Conservation (phyloP, 2,797 vertebrate species). For the Atherinosoma microstoma region DNA sequence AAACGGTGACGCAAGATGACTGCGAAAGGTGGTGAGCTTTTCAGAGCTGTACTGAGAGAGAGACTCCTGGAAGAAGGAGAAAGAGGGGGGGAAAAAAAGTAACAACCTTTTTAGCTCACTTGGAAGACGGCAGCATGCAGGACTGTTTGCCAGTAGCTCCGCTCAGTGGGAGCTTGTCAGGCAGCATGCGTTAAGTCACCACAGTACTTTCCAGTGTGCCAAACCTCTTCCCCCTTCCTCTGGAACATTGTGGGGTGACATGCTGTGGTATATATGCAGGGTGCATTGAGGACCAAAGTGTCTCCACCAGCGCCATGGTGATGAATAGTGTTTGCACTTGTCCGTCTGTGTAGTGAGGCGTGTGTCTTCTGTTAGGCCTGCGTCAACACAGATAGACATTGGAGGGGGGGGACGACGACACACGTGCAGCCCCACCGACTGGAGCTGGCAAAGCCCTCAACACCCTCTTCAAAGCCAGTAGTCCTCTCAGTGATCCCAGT, state of each 20-base stretch:
- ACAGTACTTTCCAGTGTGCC: conserved; percentile 42
- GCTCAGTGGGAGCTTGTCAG: conserved; percentile 42
- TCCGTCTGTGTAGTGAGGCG: conserved; percentile 63
- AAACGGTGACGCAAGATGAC: conserved; percentile 68
- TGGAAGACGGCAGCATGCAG: conserved; percentile 42
- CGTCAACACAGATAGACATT: conserved; percentile 33
- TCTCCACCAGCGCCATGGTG: conserved; percentile 58
- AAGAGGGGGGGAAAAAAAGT: conserved; percentile 37
- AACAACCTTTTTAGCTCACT: conserved; percentile 61
- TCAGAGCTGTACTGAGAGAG: conserved; percentile 22
- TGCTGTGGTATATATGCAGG: conserved; percentile 51
- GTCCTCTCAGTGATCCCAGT: not conserved
- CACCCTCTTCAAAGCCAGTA: not conserved
- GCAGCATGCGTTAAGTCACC: conserved; percentile 24
- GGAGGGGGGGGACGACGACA: not conserved
- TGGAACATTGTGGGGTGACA: conserved; percentile 33
- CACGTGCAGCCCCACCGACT: not conserved
- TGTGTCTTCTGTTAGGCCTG: conserved; percentile 62
- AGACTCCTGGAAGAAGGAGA: conserved; percentile 43
- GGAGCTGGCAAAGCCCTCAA: not conserved
- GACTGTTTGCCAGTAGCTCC: conserved; percentile 36
- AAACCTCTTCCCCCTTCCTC: conserved; percentile 14
- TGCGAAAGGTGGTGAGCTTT: conserved; percentile 54
- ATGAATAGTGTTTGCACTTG: conserved; percentile 74
- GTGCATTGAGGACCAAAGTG: conserved; percentile 61